Base-by-base conservation (phyloP, 2,888 invertebrate genomes). In the Brachylomia viminalis region DNA sequence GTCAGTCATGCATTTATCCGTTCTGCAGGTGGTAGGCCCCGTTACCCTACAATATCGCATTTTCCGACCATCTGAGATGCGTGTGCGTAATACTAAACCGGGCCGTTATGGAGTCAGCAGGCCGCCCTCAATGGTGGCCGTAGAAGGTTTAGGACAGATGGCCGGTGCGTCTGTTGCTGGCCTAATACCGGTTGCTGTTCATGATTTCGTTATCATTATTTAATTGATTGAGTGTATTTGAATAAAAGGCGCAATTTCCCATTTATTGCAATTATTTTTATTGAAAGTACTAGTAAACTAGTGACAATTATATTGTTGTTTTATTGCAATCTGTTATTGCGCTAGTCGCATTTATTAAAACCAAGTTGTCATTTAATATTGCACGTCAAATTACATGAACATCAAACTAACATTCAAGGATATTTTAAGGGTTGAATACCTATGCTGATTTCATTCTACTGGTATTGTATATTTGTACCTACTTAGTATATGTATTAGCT, bases 371-470 rank as follows among this genome's bases (percentile, higher is more conserved):
- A 62, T 58, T 52, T 47, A 38, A 54, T 77, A 69, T 13, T 59
- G 33, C 49, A 79, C 38, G 58, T 49, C n/a, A 33, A 47, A 45
- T 79, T 38, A 61, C 30, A 38, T 54, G 11, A 61, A 77, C n/a
- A 54, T 72, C 20, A 47, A 71, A 72, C 52, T 79, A 45, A 58
- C 20, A 75, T 58, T 27, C 7, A 65, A 33, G n/a, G 56, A n/a
- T 33, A 42, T 1, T n/a, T n/a, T 4, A n/a, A n/a, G 17, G 10
- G 7, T 58, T 56, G 20, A 49, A 30, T 20, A n/a, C n/a, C n/a
- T n/a, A 38, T 49, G 3, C 17, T 56, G 47, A 47, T 23, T 27
- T 38, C 38, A 38, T 38, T 6, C 38, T 38, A 56, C n/a, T 47
- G 30, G 49, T 23, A 45, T 45, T 45, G 2, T 20, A 20, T 42